Percentiles rank a stretch among this genome's conserved stretches.
These are phyloP conservation scores for Brachyptera risi DNA, from an alignment of 2,888 invertebrate genomes.

Conservation along the genomic window DNA sequence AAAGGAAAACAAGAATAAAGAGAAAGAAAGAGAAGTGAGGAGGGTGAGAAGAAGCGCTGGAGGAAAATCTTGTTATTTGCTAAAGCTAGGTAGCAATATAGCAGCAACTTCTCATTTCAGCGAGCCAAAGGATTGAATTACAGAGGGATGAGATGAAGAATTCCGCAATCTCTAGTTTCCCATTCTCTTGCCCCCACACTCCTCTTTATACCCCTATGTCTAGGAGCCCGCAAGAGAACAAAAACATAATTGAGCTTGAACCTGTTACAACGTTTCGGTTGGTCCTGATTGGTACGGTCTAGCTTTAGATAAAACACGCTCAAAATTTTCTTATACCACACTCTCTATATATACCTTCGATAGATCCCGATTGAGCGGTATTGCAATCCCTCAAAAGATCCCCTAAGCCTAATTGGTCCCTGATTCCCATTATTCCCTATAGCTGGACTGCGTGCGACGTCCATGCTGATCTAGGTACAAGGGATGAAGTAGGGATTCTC, in stretches of 20 bases:
- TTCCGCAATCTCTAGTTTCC: conserved; percentile 22
- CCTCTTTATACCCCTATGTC: background rate
- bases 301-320: conserved; percentile 10
- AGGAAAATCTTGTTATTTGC: conserved; percentile 18
- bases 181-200: background rate
- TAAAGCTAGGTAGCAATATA: conserved; percentile 21
- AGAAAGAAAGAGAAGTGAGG: conserved; percentile 4
- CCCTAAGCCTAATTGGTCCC: conserved; percentile 21
- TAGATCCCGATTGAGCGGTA: conserved; percentile 20
- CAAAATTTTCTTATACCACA: conserved; percentile 8
- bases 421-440: conserved; percentile 12
- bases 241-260: conserved; percentile 21
- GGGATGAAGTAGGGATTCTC: too few relatives aligned
- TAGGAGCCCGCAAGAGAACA: conserved; percentile 16
- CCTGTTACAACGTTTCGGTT: background rate
- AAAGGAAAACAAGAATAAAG: background rate
- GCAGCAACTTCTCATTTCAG: conserved; percentile 20
- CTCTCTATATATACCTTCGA: background rate
- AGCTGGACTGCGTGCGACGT: background rate
- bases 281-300: conserved; percentile 17
- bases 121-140: conserved; percentile 22
- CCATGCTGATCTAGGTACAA: too few relatives aligned
- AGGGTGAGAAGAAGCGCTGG: conserved; percentile 2
- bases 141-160: conserved; percentile 19
- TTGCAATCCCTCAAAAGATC: conserved; percentile 21